A percentile compares a stretch with the other conserved stretches of the same genome.
phyloP scores from a whole-genome alignment of 2,888 invertebrate species.

The Pemphredon lugubris region DNA sequence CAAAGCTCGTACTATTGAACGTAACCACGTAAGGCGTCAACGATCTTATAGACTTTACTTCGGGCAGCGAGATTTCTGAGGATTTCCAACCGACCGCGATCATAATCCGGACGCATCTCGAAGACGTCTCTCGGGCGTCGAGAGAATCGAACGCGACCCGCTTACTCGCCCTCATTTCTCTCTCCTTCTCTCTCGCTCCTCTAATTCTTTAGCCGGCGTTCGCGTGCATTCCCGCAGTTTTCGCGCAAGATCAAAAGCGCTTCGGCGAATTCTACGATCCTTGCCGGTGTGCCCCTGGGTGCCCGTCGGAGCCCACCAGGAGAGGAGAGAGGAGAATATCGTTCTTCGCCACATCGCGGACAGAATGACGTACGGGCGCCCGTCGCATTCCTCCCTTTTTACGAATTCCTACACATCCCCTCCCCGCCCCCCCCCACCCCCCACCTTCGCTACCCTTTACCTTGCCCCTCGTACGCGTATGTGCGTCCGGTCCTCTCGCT shows the following conservation, averaged over 20 bases:
- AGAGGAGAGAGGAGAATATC: constrained; percentile 22
- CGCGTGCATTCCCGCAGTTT: constrained; percentile 44
- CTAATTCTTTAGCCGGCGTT: neutral
- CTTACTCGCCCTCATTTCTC: neutral
- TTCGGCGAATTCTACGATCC: constrained; percentile 47
- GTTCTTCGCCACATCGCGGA: constrained; percentile 53
- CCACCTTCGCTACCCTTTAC: neutral
- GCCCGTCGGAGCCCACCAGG: neutral
- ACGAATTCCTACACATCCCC: constrained; percentile 66
- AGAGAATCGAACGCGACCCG: neutral
- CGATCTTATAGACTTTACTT: no score
- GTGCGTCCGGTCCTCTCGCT: neutral
- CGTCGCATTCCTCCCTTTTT: constrained; percentile 71
- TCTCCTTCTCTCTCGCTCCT: neutral
- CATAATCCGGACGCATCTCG: no score
- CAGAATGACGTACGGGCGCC: constrained; percentile 70
- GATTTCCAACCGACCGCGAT: no score
- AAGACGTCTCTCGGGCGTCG: no score
- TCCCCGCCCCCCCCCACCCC: constrained; percentile 9
- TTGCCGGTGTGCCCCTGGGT: constrained; percentile 4
- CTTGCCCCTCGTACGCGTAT: neutral
- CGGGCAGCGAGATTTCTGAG: no score
- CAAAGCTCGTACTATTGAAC: no score
- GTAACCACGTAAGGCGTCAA: no score
- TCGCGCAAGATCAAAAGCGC: constrained; percentile 56